Base-by-base conservation (phyloP, 2,797 vertebrate genomes). In the Enteromius unitaeniatus region DNA sequence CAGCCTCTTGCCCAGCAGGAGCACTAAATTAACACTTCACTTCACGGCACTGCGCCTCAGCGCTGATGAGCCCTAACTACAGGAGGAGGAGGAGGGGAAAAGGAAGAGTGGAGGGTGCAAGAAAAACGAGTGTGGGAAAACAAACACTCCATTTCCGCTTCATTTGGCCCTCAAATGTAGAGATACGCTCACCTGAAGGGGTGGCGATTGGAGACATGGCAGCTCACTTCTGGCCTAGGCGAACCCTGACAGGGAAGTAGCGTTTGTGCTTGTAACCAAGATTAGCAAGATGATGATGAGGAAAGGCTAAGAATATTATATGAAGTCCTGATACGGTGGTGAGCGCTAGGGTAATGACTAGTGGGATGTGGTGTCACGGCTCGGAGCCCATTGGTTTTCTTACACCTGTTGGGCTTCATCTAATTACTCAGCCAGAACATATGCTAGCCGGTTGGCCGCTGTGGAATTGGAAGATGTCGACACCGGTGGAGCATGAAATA, bases 1-100 rank as follows among this genome's bases (percentile, higher is more conserved):
- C 88, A 86, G 91, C 91, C 93, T 89, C 85, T 94, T 94, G 93
- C 95, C 96, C 95, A 93, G 95, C 95, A 93, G 95, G 95, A 96
- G 95, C 91, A 90, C 94, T 95, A 96, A 97, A 96, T 97, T 95
- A 96, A 96, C 94, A 95, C 95, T 96, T 95, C 94, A 95, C 95
- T 82, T 86, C 83, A 82, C 82, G 78, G 65, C 86, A 49, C 84
- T 85, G 85, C 77, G 74, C 68, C 83, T 86, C 69, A 75, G 67
- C 82, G 75, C 84, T 87, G 85, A 88, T 86, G 87, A 88, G 85
- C 82, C 72, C 79, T 86, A 84, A 79, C 72, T 76, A 83, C 62
- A 51, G 47, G 60, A 67, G 76, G 49, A 76, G 78, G 60, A 67
- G 76, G 47, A 76, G 74, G 72, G 42, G 42, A 55, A 73, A 55